phyloP scores from a whole-genome alignment of 2,888 invertebrate genomes.

The Platycnemis pennipes region DNA sequence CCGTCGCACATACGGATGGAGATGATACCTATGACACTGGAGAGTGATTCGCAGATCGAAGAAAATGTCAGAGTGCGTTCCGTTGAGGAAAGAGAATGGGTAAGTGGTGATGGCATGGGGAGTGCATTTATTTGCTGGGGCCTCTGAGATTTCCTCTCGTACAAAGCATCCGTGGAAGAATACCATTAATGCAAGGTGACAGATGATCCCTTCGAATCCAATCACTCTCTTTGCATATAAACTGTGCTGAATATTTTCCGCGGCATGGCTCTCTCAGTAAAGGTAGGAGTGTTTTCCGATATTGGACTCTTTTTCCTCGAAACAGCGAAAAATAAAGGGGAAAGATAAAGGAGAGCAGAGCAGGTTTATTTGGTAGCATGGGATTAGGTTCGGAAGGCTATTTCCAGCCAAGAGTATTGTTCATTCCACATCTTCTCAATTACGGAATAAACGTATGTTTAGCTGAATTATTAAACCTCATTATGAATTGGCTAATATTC shows the following conservation, averaged over 20 bases:
- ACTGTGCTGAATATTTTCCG: not conserved
- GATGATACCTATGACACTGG: no score
- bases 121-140: not conserved
- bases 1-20: no score
- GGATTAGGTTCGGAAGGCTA: no score
- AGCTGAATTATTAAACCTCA: no score
- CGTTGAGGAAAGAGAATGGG: not conserved
- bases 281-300: not conserved
- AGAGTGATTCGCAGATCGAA: no score
- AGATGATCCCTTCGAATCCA: not conserved
- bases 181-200: not conserved
- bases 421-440: no score
- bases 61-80: not conserved
- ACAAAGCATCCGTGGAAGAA: not conserved
- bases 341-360: no score
- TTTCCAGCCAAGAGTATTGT: no score
- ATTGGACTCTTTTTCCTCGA: no score
- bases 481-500: no score
- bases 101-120: not conserved
- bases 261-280: not conserved
- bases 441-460: no score
- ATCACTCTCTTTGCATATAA: not conserved
- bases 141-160: not conserved
- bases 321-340: not conserved
- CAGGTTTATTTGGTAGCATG: no score